Evolutionary conservation across 2,113 vertebrate species (phyloP).

Genomic region (Xerus inauris): DNA sequence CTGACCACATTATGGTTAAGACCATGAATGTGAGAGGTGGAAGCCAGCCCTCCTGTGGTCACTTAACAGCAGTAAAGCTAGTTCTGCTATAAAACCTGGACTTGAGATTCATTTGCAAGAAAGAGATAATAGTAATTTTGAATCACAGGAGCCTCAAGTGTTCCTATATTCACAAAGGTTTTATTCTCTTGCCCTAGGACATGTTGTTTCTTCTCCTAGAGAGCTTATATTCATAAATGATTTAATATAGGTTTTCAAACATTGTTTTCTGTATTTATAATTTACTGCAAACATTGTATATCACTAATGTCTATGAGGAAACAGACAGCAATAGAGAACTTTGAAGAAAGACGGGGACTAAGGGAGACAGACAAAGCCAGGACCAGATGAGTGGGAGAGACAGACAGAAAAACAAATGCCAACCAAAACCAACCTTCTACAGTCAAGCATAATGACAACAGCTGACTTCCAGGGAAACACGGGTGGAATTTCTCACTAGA

Average conservation of each 20-base stretch:
- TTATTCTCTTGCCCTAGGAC: neutral
- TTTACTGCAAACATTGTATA: neutral
- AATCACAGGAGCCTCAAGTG: neutral
- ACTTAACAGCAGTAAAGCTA: neutral
- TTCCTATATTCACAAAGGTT: neutral
- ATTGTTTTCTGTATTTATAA: slow-evolving; percentile 22
- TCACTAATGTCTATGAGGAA: neutral
- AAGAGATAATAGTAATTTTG: neutral
- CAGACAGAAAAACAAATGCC: neutral
- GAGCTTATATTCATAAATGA: neutral
- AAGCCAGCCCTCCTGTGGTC: neutral
- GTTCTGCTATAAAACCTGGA: neutral
- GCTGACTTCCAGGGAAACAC: neutral
- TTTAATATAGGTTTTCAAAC: neutral
- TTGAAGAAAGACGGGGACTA: slow-evolving; percentile 2
- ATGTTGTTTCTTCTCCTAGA: slow-evolving; percentile 7
- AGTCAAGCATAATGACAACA: neutral
- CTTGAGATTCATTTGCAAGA: neutral
- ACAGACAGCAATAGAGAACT: slow-evolving; percentile 14
- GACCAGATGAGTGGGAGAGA: neutral
- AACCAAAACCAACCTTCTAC: neutral
- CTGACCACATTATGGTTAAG: neutral
- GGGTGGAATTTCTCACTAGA: neutral
- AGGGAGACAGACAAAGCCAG: neutral
- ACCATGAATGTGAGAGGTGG: neutral